phyloP scores from a whole-genome alignment of 2,113 vertebrate genomes.

The Megaptera novaeangliae region DNA sequence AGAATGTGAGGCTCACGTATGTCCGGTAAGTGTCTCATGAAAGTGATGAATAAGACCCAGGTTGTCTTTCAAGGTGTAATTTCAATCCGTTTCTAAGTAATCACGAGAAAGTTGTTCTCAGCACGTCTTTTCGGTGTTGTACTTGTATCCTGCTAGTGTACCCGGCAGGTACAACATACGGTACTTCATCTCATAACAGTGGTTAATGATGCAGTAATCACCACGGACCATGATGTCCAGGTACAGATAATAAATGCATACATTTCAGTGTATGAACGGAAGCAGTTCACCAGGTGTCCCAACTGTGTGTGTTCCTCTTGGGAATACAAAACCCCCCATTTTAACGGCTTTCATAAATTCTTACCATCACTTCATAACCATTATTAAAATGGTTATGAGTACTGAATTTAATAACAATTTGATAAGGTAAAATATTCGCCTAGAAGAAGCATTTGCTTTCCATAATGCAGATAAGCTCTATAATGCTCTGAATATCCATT shows the following conservation, averaged over 20 bases:
- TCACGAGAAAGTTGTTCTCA: accelerated
- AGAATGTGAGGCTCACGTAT: accelerated
- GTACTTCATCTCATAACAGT: accelerated
- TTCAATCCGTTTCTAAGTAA: not conserved
- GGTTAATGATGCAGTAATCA: accelerated
- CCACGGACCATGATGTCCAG: too few relatives aligned
- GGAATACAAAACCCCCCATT: not conserved
- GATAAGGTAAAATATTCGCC: not conserved
- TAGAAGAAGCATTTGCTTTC: not conserved
- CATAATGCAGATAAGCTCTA: not conserved
- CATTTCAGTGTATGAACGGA: accelerated
- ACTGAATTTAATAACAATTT: not conserved
- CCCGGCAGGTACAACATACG: accelerated
- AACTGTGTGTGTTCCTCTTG: accelerated
- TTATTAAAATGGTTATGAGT: too few relatives aligned
- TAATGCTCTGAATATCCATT: not conserved
- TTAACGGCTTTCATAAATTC: not conserved
- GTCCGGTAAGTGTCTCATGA: accelerated
- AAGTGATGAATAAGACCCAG: accelerated
- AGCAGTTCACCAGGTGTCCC: accelerated
- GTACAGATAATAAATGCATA: accelerated
- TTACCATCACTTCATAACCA: too few relatives aligned
- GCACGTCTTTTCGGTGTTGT: accelerated
- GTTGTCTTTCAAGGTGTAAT: not conserved
- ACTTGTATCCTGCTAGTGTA: accelerated